Base-by-base conservation (phyloP, 2,888 invertebrate genomes). In the Hoplodrina blanda region DNA sequence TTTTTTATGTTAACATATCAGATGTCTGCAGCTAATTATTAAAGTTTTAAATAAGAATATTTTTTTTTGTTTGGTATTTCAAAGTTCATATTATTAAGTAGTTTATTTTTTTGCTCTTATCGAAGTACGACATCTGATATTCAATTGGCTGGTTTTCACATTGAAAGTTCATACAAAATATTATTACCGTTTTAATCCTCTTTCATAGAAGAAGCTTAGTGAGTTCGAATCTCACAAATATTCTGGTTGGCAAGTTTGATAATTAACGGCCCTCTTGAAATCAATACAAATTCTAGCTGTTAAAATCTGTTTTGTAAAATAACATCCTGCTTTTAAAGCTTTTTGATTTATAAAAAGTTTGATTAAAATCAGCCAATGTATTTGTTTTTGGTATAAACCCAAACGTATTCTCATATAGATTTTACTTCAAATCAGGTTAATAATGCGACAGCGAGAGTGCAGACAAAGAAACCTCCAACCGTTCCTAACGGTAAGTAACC, bases 361-460 rank as follows among this genome's bases (percentile, higher is more conserved):
- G 57, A 69, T 67, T 74, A 88, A 90, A 90, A 88, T 90, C 89
- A 90, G 90, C 81, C 90, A 91, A 89, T 86, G 71, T 56, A 57
- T 52, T 65, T 77, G 55, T 57, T 78, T 63, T 54, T 65, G 49
- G 59, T 81, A 57, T 57, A 81, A 64, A 50, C 69, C 73, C 68
- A 80, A 83, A 79, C 76, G 76, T 79, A 92, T 87, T 83, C 86
- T 91, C 88, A 94, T 88, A 94, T 86, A 87, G 89, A 83, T 84
- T 91, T 94, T 91, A 90, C 89, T 94, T 91, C 88, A 87, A 91
- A 96, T 93, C 97, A 99, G 99, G 99, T 99, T 95, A 99, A 99
- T 97, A 99, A 99, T 97, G 99, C 99, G 88, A 99, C 99, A 90
- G 99, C 99, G 91, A 97, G 99, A 97, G 99, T 99, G 95, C 99